Base-by-base conservation (phyloP, 1,140 invertebrate genomes). In the Cydia pomonella region DNA sequence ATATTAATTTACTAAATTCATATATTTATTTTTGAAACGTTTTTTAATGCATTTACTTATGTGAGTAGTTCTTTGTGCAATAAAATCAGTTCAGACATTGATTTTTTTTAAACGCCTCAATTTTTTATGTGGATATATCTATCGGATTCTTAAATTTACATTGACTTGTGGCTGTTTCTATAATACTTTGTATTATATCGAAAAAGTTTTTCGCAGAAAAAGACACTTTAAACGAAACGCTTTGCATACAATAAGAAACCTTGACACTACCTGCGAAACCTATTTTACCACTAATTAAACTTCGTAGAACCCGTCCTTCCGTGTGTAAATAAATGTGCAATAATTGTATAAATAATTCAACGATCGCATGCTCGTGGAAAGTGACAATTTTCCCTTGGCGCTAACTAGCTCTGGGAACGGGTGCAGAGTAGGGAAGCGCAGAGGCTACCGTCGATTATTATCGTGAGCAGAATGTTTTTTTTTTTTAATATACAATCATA, bases 381-480 rank as follows among this genome's bases (percentile, higher is more conserved):
- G 77, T 83, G 77, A 84, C 80, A 85, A 81, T 81, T 77, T 75
- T 41, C 64, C 64, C 62, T 72, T 59, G 77, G 77, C 73, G 72
- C 47, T 78, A 76, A 79, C 69, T 74, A 81, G 74, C 76, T 79
- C 76, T 38, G 50, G 72, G 79, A 84, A 82, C 27, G 73, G 64
- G 77, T 73, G 44, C 79, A 88, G 87, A 85, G 82, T 82, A 84
- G 73, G 80, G 63, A 44, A 79, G 77, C 81, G 77, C 76, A 83
- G 81, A 82, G 80, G 76, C 79, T 59, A 59, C 53, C 53, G n/a
- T n/a, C n/a, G n/a, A n/a, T n/a, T n/a, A n/a, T 10, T 44, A 12
- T 13, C 13, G 1, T 44, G 13, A 12, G 6, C 27, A 29, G n/a
- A n/a, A n/a, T n/a, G n/a, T n/a, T n/a, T n/a, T n/a, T n/a, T n/a